Evolutionary conservation across 2,888 invertebrate genomes (phyloP).

Genomic region (Galeopsomyia nigrocyanea): DNA sequence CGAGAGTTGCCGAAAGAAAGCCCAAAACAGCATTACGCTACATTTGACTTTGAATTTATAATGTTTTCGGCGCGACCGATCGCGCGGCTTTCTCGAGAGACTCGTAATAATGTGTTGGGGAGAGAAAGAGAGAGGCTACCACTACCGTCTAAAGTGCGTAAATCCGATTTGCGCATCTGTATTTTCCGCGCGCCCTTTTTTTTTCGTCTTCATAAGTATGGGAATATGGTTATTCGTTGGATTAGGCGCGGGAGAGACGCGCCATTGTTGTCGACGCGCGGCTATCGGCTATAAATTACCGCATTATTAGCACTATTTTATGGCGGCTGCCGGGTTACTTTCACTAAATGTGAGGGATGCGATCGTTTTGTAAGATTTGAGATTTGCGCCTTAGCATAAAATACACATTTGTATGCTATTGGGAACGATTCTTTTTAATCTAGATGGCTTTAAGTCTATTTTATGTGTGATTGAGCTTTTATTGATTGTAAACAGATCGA

Average conservation of each 20-base stretch:
- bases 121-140: slow-evolving; percentile 2
- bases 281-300: slow-evolving; percentile 28
- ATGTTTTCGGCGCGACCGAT: slow-evolving; percentile 53
- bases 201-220: slow-evolving; percentile 16
- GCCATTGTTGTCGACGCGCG: slow-evolving; percentile 14
- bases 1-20: slow-evolving; percentile 53
- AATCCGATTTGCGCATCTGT: slow-evolving; percentile 46
- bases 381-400: too few species aligned
- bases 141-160: slow-evolving; percentile 35
- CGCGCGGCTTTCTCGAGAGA: slow-evolving; percentile 26
- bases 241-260: slow-evolving; percentile 13
- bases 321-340: not conserved
- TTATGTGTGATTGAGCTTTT: too few species aligned
- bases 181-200: not conserved
- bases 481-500: too few species aligned
- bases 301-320: slow-evolving; percentile 18
- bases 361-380: too few species aligned
- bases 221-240: slow-evolving; percentile 25
- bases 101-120: slow-evolving; percentile 26
- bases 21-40: slow-evolving; percentile 61
- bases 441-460: too few species aligned
- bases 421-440: too few species aligned
- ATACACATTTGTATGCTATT: too few species aligned
- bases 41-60: slow-evolving; percentile 68
- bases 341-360: too few species aligned